Conservation (phyloP, 2,797 vertebrate genomes). For the Coracias cyanogaster region DNA sequence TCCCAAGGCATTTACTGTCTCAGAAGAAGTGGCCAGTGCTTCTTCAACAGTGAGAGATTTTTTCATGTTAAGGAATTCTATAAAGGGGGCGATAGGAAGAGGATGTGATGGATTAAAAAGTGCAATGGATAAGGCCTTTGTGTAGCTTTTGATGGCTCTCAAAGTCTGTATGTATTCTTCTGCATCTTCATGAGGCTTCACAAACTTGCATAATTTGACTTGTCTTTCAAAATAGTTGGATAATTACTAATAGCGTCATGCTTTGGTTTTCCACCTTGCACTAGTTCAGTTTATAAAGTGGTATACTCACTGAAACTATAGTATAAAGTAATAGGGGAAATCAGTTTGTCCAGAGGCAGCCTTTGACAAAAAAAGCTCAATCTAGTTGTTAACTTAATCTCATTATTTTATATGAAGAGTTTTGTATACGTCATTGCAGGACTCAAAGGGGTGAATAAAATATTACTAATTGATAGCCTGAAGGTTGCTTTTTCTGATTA, state of each 20-base stretch:
- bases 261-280: not conserved
- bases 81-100: not conserved
- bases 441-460: not conserved
- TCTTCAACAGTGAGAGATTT: not conserved
- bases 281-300: not conserved
- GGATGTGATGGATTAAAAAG: not conserved
- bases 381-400: not conserved
- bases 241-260: not conserved
- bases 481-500: not conserved
- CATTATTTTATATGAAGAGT: not conserved
- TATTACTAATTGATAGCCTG: not conserved
- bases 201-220: not conserved
- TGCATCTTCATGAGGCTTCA: not conserved
- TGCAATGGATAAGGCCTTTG: not conserved
- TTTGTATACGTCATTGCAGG: not conserved
- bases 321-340: not conserved
- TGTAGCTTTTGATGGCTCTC: not conserved
- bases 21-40: not conserved
- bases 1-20: not conserved
- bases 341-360: not conserved
- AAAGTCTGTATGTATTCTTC: not conserved
- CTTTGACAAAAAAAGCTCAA: not conserved
- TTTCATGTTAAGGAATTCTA: not conserved
- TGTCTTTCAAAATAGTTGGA: not conserved
- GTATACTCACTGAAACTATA: not conserved